Base-by-base conservation (phyloP, 37 sponge, comb jelly and placozoan genomes). In the Geodia barretti region DNA sequence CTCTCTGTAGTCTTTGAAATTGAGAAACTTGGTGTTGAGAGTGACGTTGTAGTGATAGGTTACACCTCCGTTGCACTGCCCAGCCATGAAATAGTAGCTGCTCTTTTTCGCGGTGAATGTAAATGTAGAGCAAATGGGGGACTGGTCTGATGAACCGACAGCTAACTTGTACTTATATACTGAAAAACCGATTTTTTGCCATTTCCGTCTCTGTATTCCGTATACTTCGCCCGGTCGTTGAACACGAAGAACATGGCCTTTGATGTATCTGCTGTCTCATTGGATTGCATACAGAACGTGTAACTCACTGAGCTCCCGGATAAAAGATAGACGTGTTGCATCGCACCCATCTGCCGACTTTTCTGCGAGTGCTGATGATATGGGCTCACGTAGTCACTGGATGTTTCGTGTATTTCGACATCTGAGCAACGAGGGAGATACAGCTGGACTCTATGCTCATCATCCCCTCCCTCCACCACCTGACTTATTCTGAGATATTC, bases 1-100 rank as follows among this genome's bases (percentile, higher is more conserved):
- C 26, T 2, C 26, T 62, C 26, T 5, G 9, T 62, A 62, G 64
- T 62, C 64, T 5, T n/a, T 62, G 9, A 5, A 9, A 62, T 62
- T 62, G 7, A 62, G 64, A 28, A 28, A 62, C 64, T 62, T 62
- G 3, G 26, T 28, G 26, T 62, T 62, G 3, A 28, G 26, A 3
- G 64, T 62, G n/a, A 62, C 26, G 64, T 62, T 62, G 64, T 62
- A 62, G 26, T 62, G 64, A 5, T 62, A 62, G 3, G 64, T 62
- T 62, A 62, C 64, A 9, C 64, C 64, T 28, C 64, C 64, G 26
- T n/a, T n/a, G 8, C 64, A 62, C 3, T 62, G 26, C 26, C 26
- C 64, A 28, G 64, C n/a, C 64, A 62, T 62, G 64, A 62, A 62
- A 5, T 62, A 62, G 64, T 62, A 62, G 3, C 26, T 28, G 26